Percentiles rank a stretch among this genome's conserved stretches.
Evolutionary conservation across 2,797 vertebrate species (phyloP).

Genomic region (Peromyscus melanophrys): DNA sequence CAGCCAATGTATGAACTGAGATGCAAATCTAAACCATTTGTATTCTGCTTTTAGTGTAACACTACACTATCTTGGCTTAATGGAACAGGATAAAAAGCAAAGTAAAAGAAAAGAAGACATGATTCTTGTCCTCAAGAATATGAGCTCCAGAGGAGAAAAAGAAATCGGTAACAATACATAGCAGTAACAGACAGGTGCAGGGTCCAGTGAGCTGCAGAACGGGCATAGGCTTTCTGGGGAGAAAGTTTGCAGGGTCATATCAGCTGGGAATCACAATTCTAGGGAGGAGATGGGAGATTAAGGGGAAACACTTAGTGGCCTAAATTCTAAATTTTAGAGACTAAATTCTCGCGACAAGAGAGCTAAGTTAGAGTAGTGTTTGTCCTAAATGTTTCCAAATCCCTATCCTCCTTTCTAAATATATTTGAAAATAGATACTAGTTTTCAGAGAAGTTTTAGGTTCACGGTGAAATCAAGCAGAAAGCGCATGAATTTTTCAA

Average conservation of each 20-base stretch:
- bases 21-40: slow-evolving; percentile 24
- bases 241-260: not conserved
- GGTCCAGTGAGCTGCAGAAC: not conserved
- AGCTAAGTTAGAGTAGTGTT: not conserved
- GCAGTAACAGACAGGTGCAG: not conserved
- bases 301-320: no score
- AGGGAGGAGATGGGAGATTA: not conserved
- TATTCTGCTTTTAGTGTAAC: not conserved
- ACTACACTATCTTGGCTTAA: not conserved
- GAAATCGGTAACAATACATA: not conserved
- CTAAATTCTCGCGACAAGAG: no score
- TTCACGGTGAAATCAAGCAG: not conserved
- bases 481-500: not conserved
- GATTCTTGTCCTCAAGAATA: not conserved
- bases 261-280: not conserved
- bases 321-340: not conserved
- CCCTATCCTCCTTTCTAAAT: slow-evolving; percentile 5
- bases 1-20: not conserved
- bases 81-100: not conserved
- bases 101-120: not conserved
- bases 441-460: not conserved
- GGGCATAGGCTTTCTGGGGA: not conserved
- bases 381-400: not conserved
- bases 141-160: not conserved
- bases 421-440: not conserved